A percentile compares a stretch with the other conserved stretches of the same genome.
phyloP scores from a whole-genome alignment of 2,797 vertebrate species.

The Phoebastria nigripes region DNA sequence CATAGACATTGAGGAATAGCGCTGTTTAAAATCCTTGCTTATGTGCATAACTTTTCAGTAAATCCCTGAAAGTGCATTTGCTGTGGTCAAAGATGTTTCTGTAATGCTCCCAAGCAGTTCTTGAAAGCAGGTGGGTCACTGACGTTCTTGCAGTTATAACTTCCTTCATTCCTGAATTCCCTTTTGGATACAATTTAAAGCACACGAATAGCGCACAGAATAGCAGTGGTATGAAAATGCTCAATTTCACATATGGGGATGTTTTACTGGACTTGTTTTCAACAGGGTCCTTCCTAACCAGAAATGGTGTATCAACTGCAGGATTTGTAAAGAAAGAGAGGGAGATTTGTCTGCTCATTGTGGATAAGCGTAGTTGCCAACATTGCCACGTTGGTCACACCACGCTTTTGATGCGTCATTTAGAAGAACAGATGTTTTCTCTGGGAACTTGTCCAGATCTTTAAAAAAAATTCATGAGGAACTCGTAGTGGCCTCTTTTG shows the following conservation, averaged over 20 bases:
- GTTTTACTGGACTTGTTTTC: background rate
- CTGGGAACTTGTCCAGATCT: constrained; percentile 41
- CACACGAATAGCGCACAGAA: background rate
- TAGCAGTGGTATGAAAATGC: background rate
- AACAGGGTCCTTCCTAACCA: background rate
- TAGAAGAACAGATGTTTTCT: constrained; percentile 59
- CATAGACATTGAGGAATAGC: background rate
- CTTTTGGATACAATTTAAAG: background rate
- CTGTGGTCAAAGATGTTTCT: background rate
- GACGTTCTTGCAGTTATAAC: background rate
- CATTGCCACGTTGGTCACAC: background rate
- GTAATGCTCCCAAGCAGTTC: background rate
- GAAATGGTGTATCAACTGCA: background rate
- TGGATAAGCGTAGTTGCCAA: constrained; percentile 15
- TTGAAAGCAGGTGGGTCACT: background rate
- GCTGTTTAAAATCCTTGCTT: background rate
- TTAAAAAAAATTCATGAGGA: background rate
- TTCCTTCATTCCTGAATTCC: background rate
- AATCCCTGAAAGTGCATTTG: background rate
- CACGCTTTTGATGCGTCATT: constrained; percentile 1
- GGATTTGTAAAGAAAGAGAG: background rate
- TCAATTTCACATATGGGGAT: background rate
- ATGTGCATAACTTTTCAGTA: background rate
- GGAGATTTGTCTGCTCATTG: background rate
- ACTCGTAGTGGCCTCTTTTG: background rate